Evolutionary conservation across 1,140 invertebrate genomes (phyloP), one percentile per base, ranked within the genome.

Genomic region (Conopomorpha cramerella): DNA sequence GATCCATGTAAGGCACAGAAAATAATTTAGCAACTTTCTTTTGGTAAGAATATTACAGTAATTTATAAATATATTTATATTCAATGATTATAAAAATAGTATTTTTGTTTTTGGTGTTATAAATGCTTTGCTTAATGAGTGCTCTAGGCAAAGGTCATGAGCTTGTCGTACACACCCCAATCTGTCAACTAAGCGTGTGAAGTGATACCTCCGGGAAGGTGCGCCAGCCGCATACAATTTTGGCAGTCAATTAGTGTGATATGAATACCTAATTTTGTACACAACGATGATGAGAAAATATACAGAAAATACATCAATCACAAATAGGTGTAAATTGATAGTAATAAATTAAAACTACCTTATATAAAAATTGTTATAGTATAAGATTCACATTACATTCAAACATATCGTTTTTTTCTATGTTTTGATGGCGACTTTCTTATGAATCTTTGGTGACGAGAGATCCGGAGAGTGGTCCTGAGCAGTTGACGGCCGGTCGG

Each of bases 371-470:
- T 23, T 23, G 19, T 10, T 6, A 23, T 4, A 23, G 19, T 10
- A 23, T 23, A 6, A 23, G 19, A 23, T 6, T 23, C 19, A 6
- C 4, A 23, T 23, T 23, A 23, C 4, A 23, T 23, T 23, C 13
- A 34, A 36, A 41, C 43, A 48, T 32, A 51, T 46, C 46, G 43
- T 46, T 37, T 34, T 39, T 31, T 36, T 53, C 54, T 51, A 57
- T 45, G 60, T 70, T 49, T 71, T 71, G 46, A 74, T 45, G 38
- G 70, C 66, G 38, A 71, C 65, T 55, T 71, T 41, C 30, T 41
- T 74, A 43, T 50, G 52, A 44, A 70, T 71, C 64, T 71, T 73
- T 61, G 68, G 66, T 62, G 66, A 49, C 30, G 51, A 42, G 48
- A 63, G 49, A 56, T 64, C 55, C 23, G 54, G 47, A 38, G 49